Conservation (phyloP, 1,140 invertebrate genomes). For the Pentalonia nigronervosa region DNA sequence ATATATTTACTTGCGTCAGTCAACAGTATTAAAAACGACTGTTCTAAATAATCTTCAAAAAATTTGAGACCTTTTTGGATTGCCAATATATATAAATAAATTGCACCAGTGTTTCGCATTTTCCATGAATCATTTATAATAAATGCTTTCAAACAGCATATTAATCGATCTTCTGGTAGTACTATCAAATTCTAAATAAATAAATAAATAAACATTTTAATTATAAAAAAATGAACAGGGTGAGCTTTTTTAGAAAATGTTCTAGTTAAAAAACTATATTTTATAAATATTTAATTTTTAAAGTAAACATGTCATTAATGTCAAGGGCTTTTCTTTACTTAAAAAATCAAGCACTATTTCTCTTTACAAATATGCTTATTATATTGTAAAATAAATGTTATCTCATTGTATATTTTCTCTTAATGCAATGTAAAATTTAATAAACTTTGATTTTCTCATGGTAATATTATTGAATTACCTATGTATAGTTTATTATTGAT, state of each 20-base stretch:
- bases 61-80: constrained; percentile 35
- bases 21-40: constrained; percentile 12
- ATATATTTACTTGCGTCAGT: constrained; percentile 41
- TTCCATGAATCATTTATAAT: constrained; percentile 47
- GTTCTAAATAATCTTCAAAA: constrained; percentile 42
- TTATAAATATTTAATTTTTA: background rate
- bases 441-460: background rate
- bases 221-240: background rate
- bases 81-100: constrained; percentile 40
- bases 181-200: constrained; percentile 25
- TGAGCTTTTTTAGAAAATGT: background rate
- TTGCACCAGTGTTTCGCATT: constrained; percentile 37
- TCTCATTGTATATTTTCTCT: background rate
- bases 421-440: background rate
- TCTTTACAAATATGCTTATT: background rate
- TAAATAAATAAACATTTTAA: background rate
- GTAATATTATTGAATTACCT: background rate
- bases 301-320: background rate
- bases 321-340: background rate
- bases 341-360: background rate
- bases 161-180: constrained; percentile 41
- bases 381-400: background rate
- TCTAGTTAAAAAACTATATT: background rate
- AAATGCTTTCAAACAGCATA: constrained; percentile 42
- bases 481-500: background rate